Percentiles rank a stretch among this genome's conserved stretches.
Evolutionary conservation across 2,888 invertebrate species (phyloP).

Genomic region (Nymphalis c-album): DNA sequence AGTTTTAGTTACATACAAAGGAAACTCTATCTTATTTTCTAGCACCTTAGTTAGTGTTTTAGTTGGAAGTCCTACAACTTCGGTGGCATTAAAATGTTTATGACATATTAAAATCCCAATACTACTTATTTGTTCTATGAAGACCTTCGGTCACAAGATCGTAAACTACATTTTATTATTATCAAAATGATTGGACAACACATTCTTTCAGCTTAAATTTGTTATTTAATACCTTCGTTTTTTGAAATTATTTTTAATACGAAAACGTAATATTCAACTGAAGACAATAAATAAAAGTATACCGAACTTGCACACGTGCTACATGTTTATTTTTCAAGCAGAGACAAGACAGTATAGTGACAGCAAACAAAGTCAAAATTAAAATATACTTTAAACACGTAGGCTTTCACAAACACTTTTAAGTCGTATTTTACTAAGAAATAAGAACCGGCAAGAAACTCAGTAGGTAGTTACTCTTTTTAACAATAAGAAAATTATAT

Average conservation of each 20-base stretch:
- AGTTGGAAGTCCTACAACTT: slow-evolving; percentile 22
- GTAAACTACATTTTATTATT: slow-evolving; percentile 51
- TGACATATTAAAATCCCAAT: slow-evolving; percentile 62
- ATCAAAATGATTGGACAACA: slow-evolving; percentile 34
- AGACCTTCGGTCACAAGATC: slow-evolving; percentile 42
- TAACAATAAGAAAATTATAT: too few relatives aligned
- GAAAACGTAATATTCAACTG: too few relatives aligned
- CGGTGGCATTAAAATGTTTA: slow-evolving; percentile 51
- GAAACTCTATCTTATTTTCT: slow-evolving; percentile 47
- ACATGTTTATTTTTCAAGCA: too few relatives aligned
- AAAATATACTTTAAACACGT: too few relatives aligned
- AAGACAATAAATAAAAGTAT: too few relatives aligned
- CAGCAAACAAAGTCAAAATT: too few relatives aligned
- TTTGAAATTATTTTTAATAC: background rate
- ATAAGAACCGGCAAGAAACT: too few relatives aligned
- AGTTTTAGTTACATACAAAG: slow-evolving; percentile 28
- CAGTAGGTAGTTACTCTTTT: too few relatives aligned
- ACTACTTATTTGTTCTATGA: slow-evolving; percentile 53
- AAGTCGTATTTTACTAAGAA: too few relatives aligned
- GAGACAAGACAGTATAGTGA: too few relatives aligned
- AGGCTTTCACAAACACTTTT: too few relatives aligned
- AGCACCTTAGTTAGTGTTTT: background rate
- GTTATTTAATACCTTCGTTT: background rate
- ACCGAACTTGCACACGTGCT: too few relatives aligned
- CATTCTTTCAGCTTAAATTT: background rate